A percentile compares a stretch with the other conserved stretches of the same genome.
Conservation (phyloP, 2,797 vertebrate genomes). For the Sebastes matsubarae region DNA sequence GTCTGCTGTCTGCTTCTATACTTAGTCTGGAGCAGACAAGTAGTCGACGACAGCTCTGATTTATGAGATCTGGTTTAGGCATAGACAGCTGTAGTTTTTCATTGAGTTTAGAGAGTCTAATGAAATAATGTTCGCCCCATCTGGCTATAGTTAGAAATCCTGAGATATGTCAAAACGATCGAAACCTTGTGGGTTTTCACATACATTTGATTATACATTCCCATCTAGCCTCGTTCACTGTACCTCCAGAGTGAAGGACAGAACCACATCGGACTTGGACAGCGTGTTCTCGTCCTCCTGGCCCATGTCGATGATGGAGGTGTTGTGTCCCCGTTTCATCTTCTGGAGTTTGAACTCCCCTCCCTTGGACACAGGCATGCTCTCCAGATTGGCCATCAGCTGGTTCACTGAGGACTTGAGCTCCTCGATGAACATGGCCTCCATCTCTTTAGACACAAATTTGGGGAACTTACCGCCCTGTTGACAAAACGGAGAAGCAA, state of each 20-base stretch:
- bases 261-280: constrained; percentile 96
- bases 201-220: background rate
- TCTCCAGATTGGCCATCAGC: constrained; percentile 98
- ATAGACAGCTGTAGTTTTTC: constrained; percentile 3
- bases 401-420: constrained; percentile 97
- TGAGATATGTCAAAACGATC: background rate
- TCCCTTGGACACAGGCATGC: constrained; percentile 98
- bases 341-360: constrained; percentile 99
- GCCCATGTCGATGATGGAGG: constrained; percentile 99
- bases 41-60: constrained; percentile 26
- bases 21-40: constrained; percentile 50
- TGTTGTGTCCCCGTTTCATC: constrained; percentile 96
- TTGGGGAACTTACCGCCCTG: constrained; percentile 97
- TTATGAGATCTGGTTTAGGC: constrained; percentile 19
- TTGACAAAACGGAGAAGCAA: constrained; percentile 28
- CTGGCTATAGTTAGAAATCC: background rate
- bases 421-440: constrained; percentile 98
- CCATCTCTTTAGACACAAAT: constrained; percentile 99
- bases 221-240: background rate
- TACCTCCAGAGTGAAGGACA: constrained; percentile 98
- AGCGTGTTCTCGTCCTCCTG: constrained; percentile 99
- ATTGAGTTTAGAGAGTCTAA: background rate
- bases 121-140: background rate
- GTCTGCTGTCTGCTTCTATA: constrained; percentile 68
- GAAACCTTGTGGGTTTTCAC: background rate